Evolutionary conservation across 2,888 invertebrate species (phyloP).

Genomic region (Erebia palarica): DNA sequence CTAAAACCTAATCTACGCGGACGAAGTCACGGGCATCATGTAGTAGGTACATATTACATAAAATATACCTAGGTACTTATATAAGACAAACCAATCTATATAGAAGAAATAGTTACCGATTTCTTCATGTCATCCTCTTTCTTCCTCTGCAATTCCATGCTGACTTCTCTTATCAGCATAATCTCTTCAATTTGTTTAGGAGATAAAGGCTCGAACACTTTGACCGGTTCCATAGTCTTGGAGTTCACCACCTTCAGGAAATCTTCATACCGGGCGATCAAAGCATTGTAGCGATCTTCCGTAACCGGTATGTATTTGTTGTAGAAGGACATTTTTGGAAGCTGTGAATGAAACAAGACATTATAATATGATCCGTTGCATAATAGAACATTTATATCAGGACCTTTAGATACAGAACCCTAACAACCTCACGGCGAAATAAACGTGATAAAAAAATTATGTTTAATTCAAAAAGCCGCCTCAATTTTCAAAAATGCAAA

Average conservation of each 20-base stretch:
- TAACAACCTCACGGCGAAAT: no score
- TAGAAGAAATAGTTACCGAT: constrained; percentile 44
- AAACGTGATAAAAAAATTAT: no score
- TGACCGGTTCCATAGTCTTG: constrained; percentile 41
- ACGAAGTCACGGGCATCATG: no score
- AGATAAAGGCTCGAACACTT: constrained; percentile 53
- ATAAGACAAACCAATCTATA: not conserved
- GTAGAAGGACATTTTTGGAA: constrained; percentile 37
- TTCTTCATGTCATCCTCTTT: constrained; percentile 62
- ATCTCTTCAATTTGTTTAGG: constrained; percentile 51
- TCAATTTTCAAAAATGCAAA: no score
- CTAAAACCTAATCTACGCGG: no score
- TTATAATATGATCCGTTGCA: not conserved
- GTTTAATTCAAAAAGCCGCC: no score
- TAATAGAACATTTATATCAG: no score
- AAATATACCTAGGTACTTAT: no score
- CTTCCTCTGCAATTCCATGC: constrained; percentile 57
- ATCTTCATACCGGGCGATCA: constrained; percentile 43
- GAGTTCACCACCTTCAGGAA: constrained; percentile 46
- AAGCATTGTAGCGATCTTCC: constrained; percentile 42
- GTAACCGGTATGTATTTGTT: constrained; percentile 40
- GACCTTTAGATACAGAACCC: no score
- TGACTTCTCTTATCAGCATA: constrained; percentile 59
- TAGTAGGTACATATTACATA: no score
- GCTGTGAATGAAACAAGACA: not conserved